These are phyloP conservation scores for Illadopsis cleaveri DNA, from an alignment of 2,113 vertebrate genomes.

Conservation along the genomic window DNA sequence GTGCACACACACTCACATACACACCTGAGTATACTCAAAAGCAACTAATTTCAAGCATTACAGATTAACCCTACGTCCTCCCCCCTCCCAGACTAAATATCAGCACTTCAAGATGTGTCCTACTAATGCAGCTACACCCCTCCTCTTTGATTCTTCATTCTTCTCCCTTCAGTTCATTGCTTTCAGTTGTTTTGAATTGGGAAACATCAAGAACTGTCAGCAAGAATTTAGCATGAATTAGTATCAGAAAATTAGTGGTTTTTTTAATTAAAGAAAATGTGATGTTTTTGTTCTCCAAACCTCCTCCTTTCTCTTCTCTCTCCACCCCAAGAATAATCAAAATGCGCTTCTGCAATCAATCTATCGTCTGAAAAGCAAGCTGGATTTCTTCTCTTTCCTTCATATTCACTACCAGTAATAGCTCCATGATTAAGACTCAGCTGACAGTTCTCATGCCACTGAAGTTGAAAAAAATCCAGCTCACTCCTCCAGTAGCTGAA, in stretches of 20 bases:
- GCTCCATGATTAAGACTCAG: conserved; percentile 48
- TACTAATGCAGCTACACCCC: not conserved
- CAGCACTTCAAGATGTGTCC: not conserved
- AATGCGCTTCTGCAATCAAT: not conserved
- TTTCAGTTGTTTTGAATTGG: conserved; percentile 25
- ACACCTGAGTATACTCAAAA: not conserved
- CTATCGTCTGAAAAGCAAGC: conserved; percentile 8
- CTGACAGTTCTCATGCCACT: conserved; percentile 12
- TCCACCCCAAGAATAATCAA: not conserved
- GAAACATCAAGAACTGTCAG: conserved; percentile 13
- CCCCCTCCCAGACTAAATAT: not conserved
- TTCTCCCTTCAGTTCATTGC: not conserved
- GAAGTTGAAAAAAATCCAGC: conserved; percentile 20
- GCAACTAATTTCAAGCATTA: not conserved
- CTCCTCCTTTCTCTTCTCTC: not conserved
- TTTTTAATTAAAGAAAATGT: conserved; percentile 42
- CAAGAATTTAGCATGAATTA: conserved; percentile 11
- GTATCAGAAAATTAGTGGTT: conserved; percentile 29
- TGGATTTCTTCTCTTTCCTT: not conserved
- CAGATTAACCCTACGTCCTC: not conserved
- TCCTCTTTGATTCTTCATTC: not conserved
- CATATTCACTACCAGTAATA: conserved; percentile 32
- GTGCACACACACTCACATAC: not conserved
- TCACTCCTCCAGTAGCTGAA: conserved; percentile 24
- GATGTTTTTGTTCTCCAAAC: not conserved